A percentile compares a stretch with the other conserved stretches of the same genome.
Conservation (phyloP, 2,113 vertebrate genomes). For the Elgaria multicarinata region DNA sequence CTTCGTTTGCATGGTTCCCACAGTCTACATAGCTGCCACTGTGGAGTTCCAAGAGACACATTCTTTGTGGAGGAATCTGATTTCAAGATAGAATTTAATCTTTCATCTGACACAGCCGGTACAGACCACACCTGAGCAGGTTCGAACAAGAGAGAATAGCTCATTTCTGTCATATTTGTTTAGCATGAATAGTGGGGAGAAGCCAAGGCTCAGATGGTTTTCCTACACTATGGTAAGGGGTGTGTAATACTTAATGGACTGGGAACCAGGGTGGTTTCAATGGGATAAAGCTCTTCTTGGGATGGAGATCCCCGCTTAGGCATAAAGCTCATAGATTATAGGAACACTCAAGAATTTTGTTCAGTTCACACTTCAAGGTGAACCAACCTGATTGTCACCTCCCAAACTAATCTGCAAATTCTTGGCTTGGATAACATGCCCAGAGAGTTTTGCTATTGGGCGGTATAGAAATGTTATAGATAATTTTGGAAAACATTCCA, state of each 20-base stretch:
- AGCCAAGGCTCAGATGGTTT: neutral
- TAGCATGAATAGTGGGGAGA: conserved; percentile 15
- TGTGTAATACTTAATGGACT: no score
- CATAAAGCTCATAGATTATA: neutral
- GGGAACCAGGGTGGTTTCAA: neutral
- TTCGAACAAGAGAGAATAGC: conserved; percentile 23
- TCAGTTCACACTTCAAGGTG: neutral
- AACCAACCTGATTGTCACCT: neutral
- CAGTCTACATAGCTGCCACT: neutral
- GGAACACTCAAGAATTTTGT: neutral
- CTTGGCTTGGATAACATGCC: neutral
- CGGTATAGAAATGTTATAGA: no score
- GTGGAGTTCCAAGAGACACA: neutral
- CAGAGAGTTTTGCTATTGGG: no score
- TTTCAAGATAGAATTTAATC: conserved; percentile 34
- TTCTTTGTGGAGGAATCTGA: conserved; percentile 16
- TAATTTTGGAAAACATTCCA: neutral
- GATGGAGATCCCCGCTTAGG: neutral
- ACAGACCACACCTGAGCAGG: conserved; percentile 37
- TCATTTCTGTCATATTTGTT: conserved; percentile 19
- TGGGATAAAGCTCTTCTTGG: neutral
- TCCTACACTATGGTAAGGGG: no score
- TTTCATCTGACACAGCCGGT: conserved; percentile 3
- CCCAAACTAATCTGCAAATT: neutral
- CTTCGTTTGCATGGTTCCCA: conserved; percentile 7